phyloP scores from a whole-genome alignment of 2,888 invertebrate species.

The Arrhopalites spinosus region DNA sequence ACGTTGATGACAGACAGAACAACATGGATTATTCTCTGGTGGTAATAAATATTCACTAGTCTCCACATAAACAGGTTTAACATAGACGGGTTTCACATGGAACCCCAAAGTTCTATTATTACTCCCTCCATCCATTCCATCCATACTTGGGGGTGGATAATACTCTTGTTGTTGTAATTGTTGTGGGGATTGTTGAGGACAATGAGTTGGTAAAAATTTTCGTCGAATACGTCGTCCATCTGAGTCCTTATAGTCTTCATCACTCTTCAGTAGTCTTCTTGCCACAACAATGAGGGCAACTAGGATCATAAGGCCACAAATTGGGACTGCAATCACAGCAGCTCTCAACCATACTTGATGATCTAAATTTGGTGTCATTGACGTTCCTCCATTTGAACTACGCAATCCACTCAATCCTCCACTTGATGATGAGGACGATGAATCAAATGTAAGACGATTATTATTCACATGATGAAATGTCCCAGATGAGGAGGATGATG shows the following conservation, averaged over 20 bases:
- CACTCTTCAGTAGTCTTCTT: slow-evolving; percentile 39
- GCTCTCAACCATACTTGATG: slow-evolving; percentile 48
- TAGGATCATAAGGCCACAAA: slow-evolving; percentile 49
- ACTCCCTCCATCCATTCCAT: not conserved
- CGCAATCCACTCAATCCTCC: slow-evolving; percentile 15
- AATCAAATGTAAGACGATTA: slow-evolving; percentile 36
- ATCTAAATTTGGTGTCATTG: slow-evolving; percentile 35
- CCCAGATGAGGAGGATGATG: slow-evolving; percentile 11
- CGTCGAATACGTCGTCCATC: slow-evolving; percentile 26
- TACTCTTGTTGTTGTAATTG: not conserved
- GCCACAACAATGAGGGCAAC: slow-evolving; percentile 45
- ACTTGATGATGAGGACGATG: slow-evolving; percentile 11
- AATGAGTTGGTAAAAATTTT: slow-evolving; percentile 14
- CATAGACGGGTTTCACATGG: too few species aligned
- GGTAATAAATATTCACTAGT: slow-evolving; percentile 35
- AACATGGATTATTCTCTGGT: not conserved
- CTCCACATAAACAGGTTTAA: slow-evolving; percentile 38
- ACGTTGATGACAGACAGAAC: slow-evolving; percentile 24
- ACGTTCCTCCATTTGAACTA: not conserved
- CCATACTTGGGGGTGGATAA: not conserved
- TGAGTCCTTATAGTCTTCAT: slow-evolving; percentile 44
- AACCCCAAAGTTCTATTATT: not conserved
- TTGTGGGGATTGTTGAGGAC: slow-evolving; percentile 3
- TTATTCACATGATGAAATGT: slow-evolving; percentile 28
- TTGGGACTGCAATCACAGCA: slow-evolving; percentile 47